Percentiles rank a stretch among this genome's conserved stretches.
These are phyloP conservation scores for Sakesphorus luctuosus DNA, from an alignment of 2,113 vertebrate species.

Conservation along the genomic window DNA sequence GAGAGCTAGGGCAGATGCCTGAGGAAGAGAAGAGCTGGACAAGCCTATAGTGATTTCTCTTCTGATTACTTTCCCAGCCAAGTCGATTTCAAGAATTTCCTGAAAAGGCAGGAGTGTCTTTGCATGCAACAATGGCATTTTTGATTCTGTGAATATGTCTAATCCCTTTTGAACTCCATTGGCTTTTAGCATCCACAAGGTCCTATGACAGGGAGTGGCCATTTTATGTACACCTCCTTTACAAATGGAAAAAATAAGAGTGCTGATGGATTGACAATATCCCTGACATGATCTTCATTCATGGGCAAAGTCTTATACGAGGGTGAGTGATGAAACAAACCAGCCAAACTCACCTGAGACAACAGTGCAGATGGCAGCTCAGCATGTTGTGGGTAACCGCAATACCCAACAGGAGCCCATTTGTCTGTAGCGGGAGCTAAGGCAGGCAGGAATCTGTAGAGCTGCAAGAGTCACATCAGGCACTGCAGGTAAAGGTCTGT, in stretches of 20 bases:
- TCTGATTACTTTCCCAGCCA: background rate
- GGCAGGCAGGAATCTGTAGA: background rate
- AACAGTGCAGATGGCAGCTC: background rate
- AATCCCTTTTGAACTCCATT: background rate
- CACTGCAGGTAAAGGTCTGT: background rate
- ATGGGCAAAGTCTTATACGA: background rate
- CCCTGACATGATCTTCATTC: background rate
- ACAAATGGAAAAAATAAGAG: background rate
- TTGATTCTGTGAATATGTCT: background rate
- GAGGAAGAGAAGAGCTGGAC: background rate
- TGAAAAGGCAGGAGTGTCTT: background rate
- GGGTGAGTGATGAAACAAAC: slow-evolving; percentile 1
- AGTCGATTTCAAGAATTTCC: background rate
- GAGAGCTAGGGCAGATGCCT: background rate
- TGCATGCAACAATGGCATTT: background rate
- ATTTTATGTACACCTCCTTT: background rate
- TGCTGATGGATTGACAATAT: background rate
- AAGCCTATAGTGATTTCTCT: background rate
- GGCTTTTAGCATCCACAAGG: background rate
- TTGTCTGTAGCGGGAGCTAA: accelerated
- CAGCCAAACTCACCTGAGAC: background rate
- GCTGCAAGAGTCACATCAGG: background rate
- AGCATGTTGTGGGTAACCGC: background rate
- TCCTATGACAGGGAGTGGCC: background rate
- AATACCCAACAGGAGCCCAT: background rate